These are phyloP conservation scores for Centropristis striata DNA, from an alignment of 2,113 vertebrate genomes.

Conservation along the genomic window DNA sequence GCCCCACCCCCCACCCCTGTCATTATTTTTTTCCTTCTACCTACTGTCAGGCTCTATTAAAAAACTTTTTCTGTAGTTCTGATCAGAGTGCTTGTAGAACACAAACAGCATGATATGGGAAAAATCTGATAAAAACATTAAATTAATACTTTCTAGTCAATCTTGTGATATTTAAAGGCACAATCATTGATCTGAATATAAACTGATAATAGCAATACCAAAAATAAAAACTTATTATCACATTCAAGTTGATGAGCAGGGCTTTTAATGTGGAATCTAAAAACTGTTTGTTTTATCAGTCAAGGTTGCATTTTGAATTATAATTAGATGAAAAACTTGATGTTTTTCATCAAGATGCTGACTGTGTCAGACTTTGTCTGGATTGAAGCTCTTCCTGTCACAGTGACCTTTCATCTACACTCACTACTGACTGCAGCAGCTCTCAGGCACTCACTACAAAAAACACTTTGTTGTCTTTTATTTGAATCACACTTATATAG, in stretches of 20 bases:
- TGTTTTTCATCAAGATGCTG: neutral
- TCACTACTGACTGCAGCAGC: slow-evolving; percentile 31
- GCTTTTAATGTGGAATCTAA: neutral
- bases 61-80: neutral
- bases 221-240: neutral
- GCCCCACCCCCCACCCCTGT: too few species aligned
- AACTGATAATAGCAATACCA: neutral
- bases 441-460: neutral
- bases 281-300: neutral
- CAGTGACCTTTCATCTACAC: neutral
- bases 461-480: neutral
- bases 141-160: neutral
- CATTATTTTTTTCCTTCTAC: too few species aligned
- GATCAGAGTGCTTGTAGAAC: slow-evolving; percentile 21
- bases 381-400: slow-evolving; percentile 1
- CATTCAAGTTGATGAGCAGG: neutral
- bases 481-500: neutral
- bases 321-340: neutral
- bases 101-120: neutral
- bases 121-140: neutral
- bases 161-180: slow-evolving; percentile 4
- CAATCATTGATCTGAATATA: neutral
- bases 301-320: neutral
- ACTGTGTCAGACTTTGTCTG: slow-evolving; percentile 8
- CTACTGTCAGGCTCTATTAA: neutral